Evolutionary conservation across 2,113 vertebrate genomes (phyloP).

Genomic region (Pangasianodon hypophthalmus): DNA sequence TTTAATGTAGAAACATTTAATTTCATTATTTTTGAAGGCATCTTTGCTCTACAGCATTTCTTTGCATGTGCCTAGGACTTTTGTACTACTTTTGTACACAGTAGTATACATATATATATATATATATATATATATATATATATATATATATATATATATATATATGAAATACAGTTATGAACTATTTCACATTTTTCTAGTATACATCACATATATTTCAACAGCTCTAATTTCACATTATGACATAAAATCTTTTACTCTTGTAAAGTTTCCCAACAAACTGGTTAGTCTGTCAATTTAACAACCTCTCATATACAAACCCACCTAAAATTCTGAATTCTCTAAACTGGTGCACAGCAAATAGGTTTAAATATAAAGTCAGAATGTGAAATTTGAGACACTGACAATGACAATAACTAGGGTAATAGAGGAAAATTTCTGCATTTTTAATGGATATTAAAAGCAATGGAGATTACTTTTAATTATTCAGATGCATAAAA

Average conservation of each 20-base stretch:
- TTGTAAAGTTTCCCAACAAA: not conserved
- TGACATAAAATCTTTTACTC: not conserved
- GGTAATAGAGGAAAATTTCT: not conserved
- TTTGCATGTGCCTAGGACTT: no score
- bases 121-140: no score
- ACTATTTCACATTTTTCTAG: not conserved
- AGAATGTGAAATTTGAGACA: not conserved
- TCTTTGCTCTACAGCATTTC: no score
- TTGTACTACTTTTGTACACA: no score
- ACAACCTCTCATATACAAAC: not conserved
- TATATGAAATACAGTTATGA: not conserved
- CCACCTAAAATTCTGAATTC: not conserved
- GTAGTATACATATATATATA: no score
- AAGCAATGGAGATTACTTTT: not conserved
- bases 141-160: no score
- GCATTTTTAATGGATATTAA: not conserved
- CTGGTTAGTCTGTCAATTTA: not conserved
- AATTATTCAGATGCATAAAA: not conserved
- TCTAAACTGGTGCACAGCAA: not conserved
- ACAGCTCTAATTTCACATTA: not conserved
- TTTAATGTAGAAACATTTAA: no score
- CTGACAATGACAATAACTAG: not conserved
- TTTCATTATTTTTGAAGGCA: no score
- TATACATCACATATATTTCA: not conserved
- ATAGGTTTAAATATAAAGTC: not conserved